These are phyloP conservation scores for Amblyraja radiata DNA, from an alignment of 2,797 vertebrate genomes.

Conservation along the genomic window DNA sequence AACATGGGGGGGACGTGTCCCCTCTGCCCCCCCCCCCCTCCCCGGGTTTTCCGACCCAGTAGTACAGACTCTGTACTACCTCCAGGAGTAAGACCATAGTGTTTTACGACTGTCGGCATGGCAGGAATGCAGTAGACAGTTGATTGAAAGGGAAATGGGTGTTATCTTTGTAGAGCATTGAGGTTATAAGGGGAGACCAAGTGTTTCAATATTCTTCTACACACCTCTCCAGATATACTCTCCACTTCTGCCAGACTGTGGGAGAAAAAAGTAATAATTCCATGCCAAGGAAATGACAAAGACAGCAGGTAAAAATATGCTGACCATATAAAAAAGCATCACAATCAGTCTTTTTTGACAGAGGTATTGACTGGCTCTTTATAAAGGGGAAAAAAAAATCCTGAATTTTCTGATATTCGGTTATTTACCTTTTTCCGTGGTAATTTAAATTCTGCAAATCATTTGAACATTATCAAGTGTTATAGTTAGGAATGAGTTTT, in stretches of 20 bases:
- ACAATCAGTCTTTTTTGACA: neutral
- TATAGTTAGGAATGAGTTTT: neutral
- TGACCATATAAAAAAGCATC: conserved; percentile 5
- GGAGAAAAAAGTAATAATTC: neutral
- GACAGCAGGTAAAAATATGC: neutral
- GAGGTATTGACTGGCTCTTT: neutral
- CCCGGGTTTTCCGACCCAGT: too few species aligned
- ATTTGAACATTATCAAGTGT: neutral
- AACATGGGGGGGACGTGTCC: too few species aligned
- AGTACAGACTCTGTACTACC: neutral
- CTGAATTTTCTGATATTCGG: neutral
- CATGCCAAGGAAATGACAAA: neutral
- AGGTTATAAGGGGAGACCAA: neutral
- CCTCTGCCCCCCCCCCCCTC: too few species aligned
- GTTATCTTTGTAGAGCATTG: neutral
- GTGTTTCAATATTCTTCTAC: neutral
- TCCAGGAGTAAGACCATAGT: neutral
- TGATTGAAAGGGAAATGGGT: neutral
- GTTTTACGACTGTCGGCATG: neutral
- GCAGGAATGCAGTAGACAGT: neutral
- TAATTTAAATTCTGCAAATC: neutral
- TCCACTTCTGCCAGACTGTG: too few species aligned
- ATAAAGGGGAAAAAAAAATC: neutral
- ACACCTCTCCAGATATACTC: neutral
- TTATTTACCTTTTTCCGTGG: conserved; percentile 2